Base-by-base conservation (phyloP, 2,888 invertebrate genomes). In the Halictus quadricinctus region DNA sequence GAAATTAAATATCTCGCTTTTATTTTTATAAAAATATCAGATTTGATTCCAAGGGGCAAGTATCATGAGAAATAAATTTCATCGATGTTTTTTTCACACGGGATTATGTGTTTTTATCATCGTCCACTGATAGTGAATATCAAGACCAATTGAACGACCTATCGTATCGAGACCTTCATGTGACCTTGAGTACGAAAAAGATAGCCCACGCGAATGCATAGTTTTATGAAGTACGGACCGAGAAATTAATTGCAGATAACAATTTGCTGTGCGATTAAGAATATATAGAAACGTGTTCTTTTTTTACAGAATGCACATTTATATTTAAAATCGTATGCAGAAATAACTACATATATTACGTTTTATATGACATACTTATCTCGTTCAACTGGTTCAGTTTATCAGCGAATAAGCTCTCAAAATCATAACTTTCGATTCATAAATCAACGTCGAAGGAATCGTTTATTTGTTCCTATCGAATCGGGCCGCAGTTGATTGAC, bases 401-500 rank as follows among this genome's bases (percentile, higher is more conserved):
- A 64, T 64, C 64, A 29, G 15, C 29, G 18, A 18, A 29, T 8
- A 64, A 64, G 7, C 2, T 29, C 15, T 8, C 29, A 1, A 29
- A 64, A 64, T 64, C 64, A 18, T 64, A 64, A 64, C 64, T 64
- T 64, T 64, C 64, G 64, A 29, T 64, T 29, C 25, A 64, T 64
- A 29, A 64, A 64, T 64, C 64, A 64, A 64, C 15, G 64, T 64
- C 64, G 0, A 29, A 29, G 2, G 64, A 29, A 18, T 29, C 29
- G 29, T 12, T 29, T 64, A n/a, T n/a, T 58, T 58, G 12, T n/a
- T 58, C 58, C n/a, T n/a, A n/a, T 3, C 54, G 54, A 54, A 21
- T 54, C 2, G n/a, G 54, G 10, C 58, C 58, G n/a, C 10, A n/a
- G 58, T 4, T n/a, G 58, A 58, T n/a, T 21, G n/a, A n/a, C 58